Evolutionary conservation across 2,797 vertebrate genomes (phyloP).

Genomic region (Buphagus erythrorhynchus): DNA sequence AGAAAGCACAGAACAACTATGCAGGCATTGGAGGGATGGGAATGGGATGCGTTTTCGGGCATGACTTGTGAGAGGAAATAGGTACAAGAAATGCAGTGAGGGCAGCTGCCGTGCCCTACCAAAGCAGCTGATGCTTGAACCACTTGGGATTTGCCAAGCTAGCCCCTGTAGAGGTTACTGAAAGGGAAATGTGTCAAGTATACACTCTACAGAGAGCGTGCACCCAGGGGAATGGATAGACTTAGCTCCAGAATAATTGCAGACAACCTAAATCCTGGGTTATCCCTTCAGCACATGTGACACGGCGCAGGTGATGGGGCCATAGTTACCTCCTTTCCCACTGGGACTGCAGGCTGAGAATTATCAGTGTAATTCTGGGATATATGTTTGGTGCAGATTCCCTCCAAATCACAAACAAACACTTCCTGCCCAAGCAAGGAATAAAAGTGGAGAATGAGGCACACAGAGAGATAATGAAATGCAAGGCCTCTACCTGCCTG

Average conservation of each 20-base stretch:
- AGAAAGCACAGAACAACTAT: rapidly evolving
- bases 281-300: neutral
- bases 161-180: neutral
- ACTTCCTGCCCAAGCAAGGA: neutral
- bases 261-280: neutral
- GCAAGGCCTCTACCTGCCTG: neutral
- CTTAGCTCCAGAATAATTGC: neutral
- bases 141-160: neutral
- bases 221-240: neutral
- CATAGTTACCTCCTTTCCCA: neutral
- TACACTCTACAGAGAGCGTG: neutral
- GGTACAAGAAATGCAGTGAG: neutral
- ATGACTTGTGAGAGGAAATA: neutral
- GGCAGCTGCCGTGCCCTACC: rapidly evolving
- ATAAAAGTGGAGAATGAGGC: neutral
- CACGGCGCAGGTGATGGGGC: rapidly evolving
- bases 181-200: neutral
- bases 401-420: neutral
- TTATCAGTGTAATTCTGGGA: neutral
- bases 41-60: neutral
- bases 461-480: rapidly evolving
- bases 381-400: rapidly evolving
- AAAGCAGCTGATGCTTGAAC: neutral
- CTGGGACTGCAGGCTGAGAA: neutral
- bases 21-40: rapidly evolving